Evolutionary conservation across 2,888 invertebrate species (phyloP).

Genomic region (Boloria euphrosyne): DNA sequence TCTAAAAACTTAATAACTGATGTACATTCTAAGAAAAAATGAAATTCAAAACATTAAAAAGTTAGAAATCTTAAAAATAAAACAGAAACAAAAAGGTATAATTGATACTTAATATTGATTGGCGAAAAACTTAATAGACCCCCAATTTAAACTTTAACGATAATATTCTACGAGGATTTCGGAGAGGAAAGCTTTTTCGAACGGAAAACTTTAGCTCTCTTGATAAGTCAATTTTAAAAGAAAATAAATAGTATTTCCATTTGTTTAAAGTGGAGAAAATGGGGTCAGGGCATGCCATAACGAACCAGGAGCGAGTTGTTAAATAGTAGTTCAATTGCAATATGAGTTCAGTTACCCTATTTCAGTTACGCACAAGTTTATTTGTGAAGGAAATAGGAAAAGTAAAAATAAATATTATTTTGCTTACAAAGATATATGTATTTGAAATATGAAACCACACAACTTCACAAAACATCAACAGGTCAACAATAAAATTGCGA

Average conservation of each 20-base stretch:
- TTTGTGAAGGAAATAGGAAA: conserved; percentile 37
- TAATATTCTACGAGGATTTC: conserved; percentile 9
- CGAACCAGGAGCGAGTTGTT: conserved; percentile 62
- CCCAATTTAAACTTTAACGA: conserved; percentile 7
- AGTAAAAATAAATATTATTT: conserved; percentile 16
- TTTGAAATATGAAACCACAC: neutral
- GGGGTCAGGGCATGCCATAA: conserved; percentile 72
- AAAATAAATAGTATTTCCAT: conserved; percentile 63
- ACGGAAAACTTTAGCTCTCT: conserved; percentile 31
- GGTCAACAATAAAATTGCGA: no score
- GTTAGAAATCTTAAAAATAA: no score
- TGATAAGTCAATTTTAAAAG: conserved; percentile 60
- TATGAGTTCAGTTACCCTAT: conserved; percentile 26
- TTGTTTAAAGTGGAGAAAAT: conserved; percentile 67
- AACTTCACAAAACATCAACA: no score
- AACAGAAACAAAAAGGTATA: no score
- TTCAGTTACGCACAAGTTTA: conserved; percentile 11
- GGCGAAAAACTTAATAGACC: neutral
- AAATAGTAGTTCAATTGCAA: conserved; percentile 44
- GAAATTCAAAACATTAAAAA: no score
- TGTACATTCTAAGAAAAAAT: no score
- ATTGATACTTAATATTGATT: no score
- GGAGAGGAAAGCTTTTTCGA: conserved; percentile 26
- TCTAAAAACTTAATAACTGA: no score
- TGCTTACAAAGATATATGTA: neutral